Evolutionary conservation across 2,888 invertebrate species (phyloP).

Genomic region (Lasiommata megera): DNA sequence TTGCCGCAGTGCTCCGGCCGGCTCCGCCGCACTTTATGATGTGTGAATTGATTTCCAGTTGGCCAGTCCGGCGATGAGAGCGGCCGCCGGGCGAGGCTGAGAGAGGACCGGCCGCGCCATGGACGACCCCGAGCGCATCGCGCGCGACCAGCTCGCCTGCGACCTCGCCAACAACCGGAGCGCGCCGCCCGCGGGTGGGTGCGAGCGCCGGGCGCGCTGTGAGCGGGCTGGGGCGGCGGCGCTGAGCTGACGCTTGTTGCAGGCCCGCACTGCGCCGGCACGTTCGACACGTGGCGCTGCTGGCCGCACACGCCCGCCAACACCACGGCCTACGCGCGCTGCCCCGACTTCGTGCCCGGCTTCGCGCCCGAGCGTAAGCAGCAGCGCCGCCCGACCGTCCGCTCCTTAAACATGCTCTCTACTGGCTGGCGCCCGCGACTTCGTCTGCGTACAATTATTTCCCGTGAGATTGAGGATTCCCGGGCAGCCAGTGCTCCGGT

Average conservation of each 20-base stretch:
- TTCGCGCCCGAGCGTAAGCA: constrained; percentile 87
- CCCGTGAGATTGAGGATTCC: no score
- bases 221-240: no score
- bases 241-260: no score
- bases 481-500: no score
- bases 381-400: no score
- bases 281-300: constrained; percentile 92
- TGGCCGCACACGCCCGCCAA: constrained; percentile 88
- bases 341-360: constrained; percentile 89
- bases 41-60: no score
- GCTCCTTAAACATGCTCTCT: no score
- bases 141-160: constrained; percentile 53
- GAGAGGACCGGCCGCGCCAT: constrained; percentile 36
- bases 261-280: constrained; percentile 87
- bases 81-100: neutral
- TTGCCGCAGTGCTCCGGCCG: no score
- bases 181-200: constrained; percentile 45
- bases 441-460: no score
- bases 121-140: constrained; percentile 62
- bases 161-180: constrained; percentile 48
- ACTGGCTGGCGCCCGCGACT: no score
- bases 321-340: constrained; percentile 83
- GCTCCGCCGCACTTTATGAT: no score
- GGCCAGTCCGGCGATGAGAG: neutral
- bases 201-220: no score